Percentiles rank a stretch among this genome's conserved stretches.
Conservation (phyloP, 2,113 vertebrate genomes). For the Lota lota region DNA sequence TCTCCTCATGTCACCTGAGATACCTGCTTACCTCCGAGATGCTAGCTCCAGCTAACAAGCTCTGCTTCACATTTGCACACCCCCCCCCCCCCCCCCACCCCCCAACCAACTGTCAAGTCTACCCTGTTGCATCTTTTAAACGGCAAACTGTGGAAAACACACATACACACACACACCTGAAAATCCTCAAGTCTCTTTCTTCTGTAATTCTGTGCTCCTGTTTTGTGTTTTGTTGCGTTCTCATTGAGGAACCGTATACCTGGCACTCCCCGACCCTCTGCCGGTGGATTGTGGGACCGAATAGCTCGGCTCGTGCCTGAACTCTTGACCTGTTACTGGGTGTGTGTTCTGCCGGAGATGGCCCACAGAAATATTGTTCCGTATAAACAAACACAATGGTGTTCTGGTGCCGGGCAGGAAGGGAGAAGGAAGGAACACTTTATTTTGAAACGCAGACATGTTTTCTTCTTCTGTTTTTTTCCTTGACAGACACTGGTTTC, state of each 20-base stretch:
- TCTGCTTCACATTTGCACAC: background rate
- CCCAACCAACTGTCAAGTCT: background rate
- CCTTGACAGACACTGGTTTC: constrained; percentile 19
- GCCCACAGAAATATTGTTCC: constrained; percentile 44
- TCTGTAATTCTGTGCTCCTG: too few species aligned
- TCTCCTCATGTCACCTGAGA: background rate
- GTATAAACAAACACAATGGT: constrained; percentile 61
- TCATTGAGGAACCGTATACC: too few species aligned
- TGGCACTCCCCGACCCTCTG: too few species aligned
- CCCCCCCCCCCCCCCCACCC: background rate
- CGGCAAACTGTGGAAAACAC: background rate
- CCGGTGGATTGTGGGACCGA: constrained; percentile 23
- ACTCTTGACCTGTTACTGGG: constrained; percentile 66
- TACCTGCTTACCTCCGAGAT: background rate
- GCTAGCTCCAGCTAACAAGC: background rate
- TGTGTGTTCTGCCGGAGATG: constrained; percentile 59
- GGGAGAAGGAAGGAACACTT: constrained; percentile 53
- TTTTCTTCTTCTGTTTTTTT: background rate
- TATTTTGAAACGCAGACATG: constrained; percentile 35
- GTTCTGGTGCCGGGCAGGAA: constrained; percentile 36
- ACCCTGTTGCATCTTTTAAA: constrained; percentile 9
- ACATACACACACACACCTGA: too few species aligned
- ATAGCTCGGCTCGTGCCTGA: constrained; percentile 54
- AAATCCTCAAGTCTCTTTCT: too few species aligned
- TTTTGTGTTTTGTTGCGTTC: too few species aligned